Base-by-base conservation (phyloP, 2,113 vertebrate species). In the Mobula hypostoma region DNA sequence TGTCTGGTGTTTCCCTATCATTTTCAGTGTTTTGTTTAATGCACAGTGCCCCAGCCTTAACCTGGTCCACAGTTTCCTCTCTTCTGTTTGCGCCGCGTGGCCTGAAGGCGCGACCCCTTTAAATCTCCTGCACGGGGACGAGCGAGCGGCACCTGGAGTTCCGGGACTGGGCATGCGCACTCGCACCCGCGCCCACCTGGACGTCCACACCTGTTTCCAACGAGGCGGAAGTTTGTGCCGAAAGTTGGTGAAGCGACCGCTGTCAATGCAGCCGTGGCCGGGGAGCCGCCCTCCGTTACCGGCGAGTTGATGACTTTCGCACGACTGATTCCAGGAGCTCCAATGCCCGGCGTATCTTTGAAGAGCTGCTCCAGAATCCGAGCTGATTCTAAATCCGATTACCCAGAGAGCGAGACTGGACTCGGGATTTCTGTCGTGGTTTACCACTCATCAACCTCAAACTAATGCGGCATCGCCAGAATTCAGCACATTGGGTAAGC, bases 121-220 rank as follows among this genome's bases (percentile, higher is more conserved):
- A 90, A 90, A 32, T 66, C 27, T 2, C 12, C 61, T 2, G 80
- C 5, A 2, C 19, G 19, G 85, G 7, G 19, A 14, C 48, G 24
- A 27, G n/a, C 48, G 24, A 27, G n/a, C 1, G 27, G 29, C 85
- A 87, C 83, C 83, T 87, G 83, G 83, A 29, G 11, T 12, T 0
- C 1, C 72, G 5, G 58, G 5, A 17, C 3, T 15, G 61, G 85
- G 61, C 85, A 32, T 90, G 85, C 80, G 80, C 32, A 7, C 78
- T 5, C 70, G 7, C 14, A 24, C 11, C 12, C 56, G 48, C 0
- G 58, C 85, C n/a, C 83, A 66, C 58, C 85, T 88, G 83, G 7
- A 48, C 32, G 85, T 63, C 17, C 85, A 90, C 85, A 90, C 85
- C 85, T 90, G 85, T 66, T 61, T 90, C 85, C 85, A 90, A n/a